These are phyloP conservation scores for Serripes groenlandicus DNA, from an alignment of 2,888 invertebrate species.

Conservation along the genomic window DNA sequence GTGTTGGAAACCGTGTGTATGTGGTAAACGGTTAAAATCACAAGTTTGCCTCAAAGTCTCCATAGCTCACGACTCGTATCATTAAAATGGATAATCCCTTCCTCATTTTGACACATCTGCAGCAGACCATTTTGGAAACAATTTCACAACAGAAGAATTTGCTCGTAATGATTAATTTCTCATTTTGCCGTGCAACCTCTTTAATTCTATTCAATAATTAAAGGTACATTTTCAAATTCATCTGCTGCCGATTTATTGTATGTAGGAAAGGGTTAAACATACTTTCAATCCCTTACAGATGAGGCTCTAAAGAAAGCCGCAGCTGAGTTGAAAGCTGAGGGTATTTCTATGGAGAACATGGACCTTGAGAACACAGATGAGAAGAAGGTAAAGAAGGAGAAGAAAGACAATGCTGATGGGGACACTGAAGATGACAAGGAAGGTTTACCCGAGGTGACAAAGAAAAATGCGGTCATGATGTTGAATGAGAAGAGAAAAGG, in stretches of 20 bases:
- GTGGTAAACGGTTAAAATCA: no score
- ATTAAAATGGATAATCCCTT: no score
- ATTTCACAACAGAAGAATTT: neutral
- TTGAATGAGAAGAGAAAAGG: conserved; percentile 74
- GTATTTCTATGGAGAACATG: conserved; percentile 5
- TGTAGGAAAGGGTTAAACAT: no score
- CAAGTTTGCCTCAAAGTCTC: no score
- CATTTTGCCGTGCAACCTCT: no score
- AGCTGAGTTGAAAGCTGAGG: conserved; percentile 8
- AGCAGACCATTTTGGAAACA: neutral
- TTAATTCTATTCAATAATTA: no score
- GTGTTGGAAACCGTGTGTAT: no score
- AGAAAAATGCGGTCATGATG: conserved; percentile 72
- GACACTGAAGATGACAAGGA: conserved; percentile 4
- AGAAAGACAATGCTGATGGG: neutral
- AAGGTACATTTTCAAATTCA: no score
- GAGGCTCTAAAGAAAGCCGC: conserved; percentile 39
- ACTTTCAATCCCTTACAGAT: no score
- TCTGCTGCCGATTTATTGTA: no score
- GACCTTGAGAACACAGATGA: neutral
- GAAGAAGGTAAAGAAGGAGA: neutral
- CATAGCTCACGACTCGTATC: no score
- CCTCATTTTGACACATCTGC: neutral
- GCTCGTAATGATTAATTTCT: neutral
- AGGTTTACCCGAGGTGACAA: conserved; percentile 54